A percentile compares a stretch with the other conserved stretches of the same genome.
Evolutionary conservation across 1,140 invertebrate genomes (phyloP).

Genomic region (Drosophila parabipectinata): DNA sequence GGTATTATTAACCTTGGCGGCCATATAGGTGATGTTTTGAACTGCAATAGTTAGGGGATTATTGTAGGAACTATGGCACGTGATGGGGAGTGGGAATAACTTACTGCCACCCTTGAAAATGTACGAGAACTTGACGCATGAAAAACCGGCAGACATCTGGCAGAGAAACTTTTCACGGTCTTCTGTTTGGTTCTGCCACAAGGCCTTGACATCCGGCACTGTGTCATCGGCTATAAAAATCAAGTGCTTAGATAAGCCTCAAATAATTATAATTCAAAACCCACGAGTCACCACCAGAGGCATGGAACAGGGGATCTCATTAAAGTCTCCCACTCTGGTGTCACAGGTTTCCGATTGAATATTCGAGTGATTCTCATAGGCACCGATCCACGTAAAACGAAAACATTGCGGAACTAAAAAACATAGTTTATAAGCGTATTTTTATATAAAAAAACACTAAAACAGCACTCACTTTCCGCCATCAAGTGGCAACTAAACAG

Average conservation of each 20-base stretch:
- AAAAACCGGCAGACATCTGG: slow-evolving; percentile 62
- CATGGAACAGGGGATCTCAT: slow-evolving; percentile 69
- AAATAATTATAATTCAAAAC: slow-evolving; percentile 9
- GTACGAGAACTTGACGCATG: slow-evolving; percentile 76
- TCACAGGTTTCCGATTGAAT: slow-evolving; percentile 62
- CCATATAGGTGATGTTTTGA: slow-evolving; percentile 81
- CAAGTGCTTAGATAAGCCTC: background rate
- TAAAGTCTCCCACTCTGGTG: slow-evolving; percentile 56
- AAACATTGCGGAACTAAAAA: slow-evolving; percentile 71
- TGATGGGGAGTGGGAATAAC: slow-evolving; percentile 7
- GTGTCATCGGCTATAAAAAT: slow-evolving; percentile 61
- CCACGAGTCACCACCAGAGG: slow-evolving; percentile 67
- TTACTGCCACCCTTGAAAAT: slow-evolving; percentile 78
- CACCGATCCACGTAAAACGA: slow-evolving; percentile 78
- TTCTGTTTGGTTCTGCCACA: slow-evolving; percentile 58
- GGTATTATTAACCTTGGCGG: slow-evolving; percentile 67
- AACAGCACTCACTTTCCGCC: slow-evolving; percentile 55
- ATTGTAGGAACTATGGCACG: no score
- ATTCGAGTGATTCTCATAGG: slow-evolving; percentile 65
- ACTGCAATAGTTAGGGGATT: slow-evolving; percentile 32
- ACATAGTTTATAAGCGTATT: background rate
- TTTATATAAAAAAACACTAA: background rate
- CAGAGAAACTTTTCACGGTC: slow-evolving; percentile 62
- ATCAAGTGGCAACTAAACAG: slow-evolving; percentile 18
- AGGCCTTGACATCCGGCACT: slow-evolving; percentile 65